These are phyloP conservation scores for Metopia argyrocephala DNA, from an alignment of 2,888 invertebrate species.

Conservation along the genomic window DNA sequence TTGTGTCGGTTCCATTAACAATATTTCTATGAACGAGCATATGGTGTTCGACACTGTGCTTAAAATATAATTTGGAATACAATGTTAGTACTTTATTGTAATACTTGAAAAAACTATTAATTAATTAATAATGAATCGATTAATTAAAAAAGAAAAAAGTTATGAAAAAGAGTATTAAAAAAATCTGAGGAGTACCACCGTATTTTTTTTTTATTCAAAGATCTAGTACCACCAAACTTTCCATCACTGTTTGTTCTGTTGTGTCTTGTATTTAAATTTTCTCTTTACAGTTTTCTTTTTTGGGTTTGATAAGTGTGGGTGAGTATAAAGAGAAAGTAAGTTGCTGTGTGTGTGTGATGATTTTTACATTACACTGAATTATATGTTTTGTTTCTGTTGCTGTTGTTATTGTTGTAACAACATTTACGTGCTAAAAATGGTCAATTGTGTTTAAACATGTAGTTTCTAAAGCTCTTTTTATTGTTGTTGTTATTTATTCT, in stretches of 20 bases:
- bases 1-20: no score
- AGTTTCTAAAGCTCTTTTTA: slow-evolving; percentile 8
- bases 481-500: slow-evolving; percentile 38
- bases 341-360: not conserved
- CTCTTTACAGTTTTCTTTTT: not conserved
- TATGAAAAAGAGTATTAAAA: no score
- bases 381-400: slow-evolving; percentile 26
- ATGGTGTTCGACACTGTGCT: no score
- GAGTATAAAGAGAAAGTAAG: not conserved
- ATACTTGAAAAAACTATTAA: no score
- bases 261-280: slow-evolving; percentile 36
- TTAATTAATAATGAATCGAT: no score
- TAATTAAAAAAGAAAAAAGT: no score
- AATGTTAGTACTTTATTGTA: no score
- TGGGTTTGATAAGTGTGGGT: not conserved
- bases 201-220: no score
- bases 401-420: slow-evolving; percentile 43
- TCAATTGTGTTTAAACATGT: slow-evolving; percentile 53
- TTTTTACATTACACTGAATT: slow-evolving; percentile 16
- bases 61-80: no score
- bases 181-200: no score
- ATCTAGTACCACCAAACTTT: no score
- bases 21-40: no score
- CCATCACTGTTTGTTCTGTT: not conserved
- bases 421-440: slow-evolving; percentile 60